A percentile compares a stretch with the other conserved stretches of the same genome.
These are phyloP conservation scores for Bucorvus abyssinicus DNA, from an alignment of 2,797 vertebrate species.

Conservation along the genomic window DNA sequence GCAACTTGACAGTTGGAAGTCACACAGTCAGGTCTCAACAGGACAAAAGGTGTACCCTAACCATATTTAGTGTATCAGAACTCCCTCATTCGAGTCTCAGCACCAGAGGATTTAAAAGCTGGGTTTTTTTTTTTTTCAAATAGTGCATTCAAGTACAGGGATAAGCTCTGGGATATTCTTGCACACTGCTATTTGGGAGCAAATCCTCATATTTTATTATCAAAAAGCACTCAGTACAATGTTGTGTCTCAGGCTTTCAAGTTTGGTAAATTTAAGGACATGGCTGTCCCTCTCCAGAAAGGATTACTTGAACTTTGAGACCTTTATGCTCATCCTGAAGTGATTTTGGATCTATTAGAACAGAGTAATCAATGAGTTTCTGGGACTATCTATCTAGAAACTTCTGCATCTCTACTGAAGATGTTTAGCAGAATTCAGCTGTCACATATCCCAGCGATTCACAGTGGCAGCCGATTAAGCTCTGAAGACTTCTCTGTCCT, in stretches of 20 bases:
- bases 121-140: too few species aligned
- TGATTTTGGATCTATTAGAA: background rate
- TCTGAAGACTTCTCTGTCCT: background rate
- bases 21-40: background rate
- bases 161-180: background rate
- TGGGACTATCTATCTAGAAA: background rate
- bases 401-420: background rate
- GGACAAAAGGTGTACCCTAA: background rate
- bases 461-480: background rate
- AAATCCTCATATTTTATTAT: background rate
- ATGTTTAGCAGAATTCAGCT: background rate
- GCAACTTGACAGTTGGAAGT: background rate
- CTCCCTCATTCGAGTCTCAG: background rate
- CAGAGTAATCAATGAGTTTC: background rate
- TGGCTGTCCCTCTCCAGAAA: background rate
- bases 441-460: background rate
- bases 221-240: background rate
- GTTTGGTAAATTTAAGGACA: background rate
- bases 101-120: background rate
- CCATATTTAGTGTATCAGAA: background rate
- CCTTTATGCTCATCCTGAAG: background rate
- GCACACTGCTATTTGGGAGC: background rate
- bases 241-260: background rate
- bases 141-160: background rate
- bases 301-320: background rate